Conservation (phyloP, 2,888 invertebrate species). For the Criorhina ranunculi region DNA sequence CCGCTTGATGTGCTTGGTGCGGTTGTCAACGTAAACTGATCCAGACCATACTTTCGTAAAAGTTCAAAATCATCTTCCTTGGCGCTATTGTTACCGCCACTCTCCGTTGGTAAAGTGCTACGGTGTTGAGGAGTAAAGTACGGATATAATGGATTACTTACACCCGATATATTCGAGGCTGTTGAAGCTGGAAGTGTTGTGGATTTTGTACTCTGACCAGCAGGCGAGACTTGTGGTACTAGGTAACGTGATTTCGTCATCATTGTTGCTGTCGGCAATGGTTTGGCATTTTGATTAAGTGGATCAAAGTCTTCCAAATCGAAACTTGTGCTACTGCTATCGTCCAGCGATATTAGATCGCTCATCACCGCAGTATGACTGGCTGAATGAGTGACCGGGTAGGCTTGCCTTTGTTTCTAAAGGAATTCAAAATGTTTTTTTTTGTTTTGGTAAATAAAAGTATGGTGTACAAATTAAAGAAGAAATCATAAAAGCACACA, state of each 20-base stretch:
- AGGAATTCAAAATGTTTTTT: conserved; percentile 14
- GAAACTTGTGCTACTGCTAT: conserved; percentile 87
- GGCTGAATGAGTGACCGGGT: conserved; percentile 71
- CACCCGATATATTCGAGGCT: conserved; percentile 78
- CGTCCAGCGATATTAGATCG: conserved; percentile 89
- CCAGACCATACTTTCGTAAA: conserved; percentile 83
- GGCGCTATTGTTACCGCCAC: conserved; percentile 69
- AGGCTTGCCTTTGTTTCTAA: conserved; percentile 73
- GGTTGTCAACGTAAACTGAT: conserved; percentile 82
- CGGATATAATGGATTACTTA: conserved; percentile 85
- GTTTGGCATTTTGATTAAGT: conserved; percentile 85
- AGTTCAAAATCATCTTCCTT: conserved; percentile 84
- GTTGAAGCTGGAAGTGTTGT: conserved; percentile 81
- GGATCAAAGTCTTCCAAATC: conserved; percentile 89
- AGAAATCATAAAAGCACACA: conserved; percentile 49
- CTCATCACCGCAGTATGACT: conserved; percentile 81
- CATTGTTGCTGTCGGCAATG: conserved; percentile 80
- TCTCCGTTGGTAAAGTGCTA: conserved; percentile 77
- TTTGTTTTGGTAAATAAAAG: conserved; percentile 13
- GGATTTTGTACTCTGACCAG: conserved; percentile 79
- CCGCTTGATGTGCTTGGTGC: conserved; percentile 74
- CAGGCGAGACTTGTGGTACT: conserved; percentile 49
- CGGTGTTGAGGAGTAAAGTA: conserved; percentile 85
- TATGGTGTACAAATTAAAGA: conserved; percentile 4
- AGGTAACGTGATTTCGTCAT: conserved; percentile 56